Evolutionary conservation across 2,797 vertebrate species (phyloP).

Genomic region (Labeo calbasu): DNA sequence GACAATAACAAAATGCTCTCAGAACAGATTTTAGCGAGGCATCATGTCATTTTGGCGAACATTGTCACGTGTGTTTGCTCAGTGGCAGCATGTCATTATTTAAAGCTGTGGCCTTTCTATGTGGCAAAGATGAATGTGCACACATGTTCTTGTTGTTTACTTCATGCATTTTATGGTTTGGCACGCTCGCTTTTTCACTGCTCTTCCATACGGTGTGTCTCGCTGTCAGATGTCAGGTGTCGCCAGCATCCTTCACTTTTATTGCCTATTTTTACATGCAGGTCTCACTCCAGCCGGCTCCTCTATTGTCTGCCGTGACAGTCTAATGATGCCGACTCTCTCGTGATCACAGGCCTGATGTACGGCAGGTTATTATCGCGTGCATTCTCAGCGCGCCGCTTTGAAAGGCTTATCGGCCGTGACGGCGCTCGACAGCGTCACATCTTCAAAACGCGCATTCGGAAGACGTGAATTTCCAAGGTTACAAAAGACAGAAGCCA

Average conservation of each 20-base stretch:
- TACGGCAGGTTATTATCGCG: constrained; percentile 7
- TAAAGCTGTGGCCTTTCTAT: background rate
- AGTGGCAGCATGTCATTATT: background rate
- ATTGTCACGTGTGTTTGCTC: constrained; percentile 9
- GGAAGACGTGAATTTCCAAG: constrained; percentile 26
- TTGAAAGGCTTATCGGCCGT: constrained; percentile 5
- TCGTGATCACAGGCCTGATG: constrained; percentile 22
- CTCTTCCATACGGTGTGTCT: background rate
- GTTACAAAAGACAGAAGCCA: constrained; percentile 30
- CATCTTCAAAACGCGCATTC: constrained; percentile 14
- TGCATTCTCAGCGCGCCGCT: background rate
- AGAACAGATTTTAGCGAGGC: background rate
- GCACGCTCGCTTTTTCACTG: background rate
- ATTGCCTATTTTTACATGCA: constrained; percentile 12
- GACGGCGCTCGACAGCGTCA: background rate
- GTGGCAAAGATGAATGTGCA: background rate
- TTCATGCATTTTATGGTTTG: background rate
- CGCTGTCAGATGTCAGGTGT: constrained; percentile 14
- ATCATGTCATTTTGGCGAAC: background rate
- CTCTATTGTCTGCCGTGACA: constrained; percentile 12
- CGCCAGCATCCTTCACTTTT: constrained; percentile 2
- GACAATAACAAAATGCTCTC: background rate
- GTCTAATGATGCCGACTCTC: background rate
- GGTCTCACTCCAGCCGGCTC: background rate
- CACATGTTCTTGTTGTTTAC: background rate